These are phyloP conservation scores for Anthopleura sola DNA, from an alignment of 64 coral and sea anemone species.

Conservation along the genomic window DNA sequence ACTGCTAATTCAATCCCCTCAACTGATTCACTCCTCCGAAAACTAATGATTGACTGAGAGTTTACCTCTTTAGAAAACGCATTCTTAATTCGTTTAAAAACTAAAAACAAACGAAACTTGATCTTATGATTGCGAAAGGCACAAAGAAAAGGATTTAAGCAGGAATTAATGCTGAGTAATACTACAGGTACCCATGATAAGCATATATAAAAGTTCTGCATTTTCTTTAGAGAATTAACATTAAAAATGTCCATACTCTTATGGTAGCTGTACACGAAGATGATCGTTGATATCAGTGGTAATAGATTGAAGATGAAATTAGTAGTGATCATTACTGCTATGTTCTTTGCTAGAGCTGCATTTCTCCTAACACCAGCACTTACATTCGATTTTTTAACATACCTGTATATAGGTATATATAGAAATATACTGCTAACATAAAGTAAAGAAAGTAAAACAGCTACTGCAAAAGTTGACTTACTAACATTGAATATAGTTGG, in stretches of 20 bases:
- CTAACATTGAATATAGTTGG: background rate
- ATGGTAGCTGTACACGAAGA: slow-evolving; percentile 32
- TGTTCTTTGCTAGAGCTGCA: slow-evolving; percentile 43
- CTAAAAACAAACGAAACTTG: background rate
- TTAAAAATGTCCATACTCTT: background rate
- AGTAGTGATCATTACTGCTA: slow-evolving; percentile 34
- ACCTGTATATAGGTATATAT: slow-evolving; percentile 37
- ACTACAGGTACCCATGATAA: slow-evolving; percentile 51
- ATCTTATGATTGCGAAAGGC: slow-evolving; percentile 56
- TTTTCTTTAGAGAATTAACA: slow-evolving; percentile 10
- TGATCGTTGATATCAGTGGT: slow-evolving; percentile 30
- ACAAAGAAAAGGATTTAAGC: slow-evolving; percentile 58
- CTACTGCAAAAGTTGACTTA: background rate
- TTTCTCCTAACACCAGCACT: slow-evolving; percentile 51
- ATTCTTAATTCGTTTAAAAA: background rate
- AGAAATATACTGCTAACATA: slow-evolving; percentile 37
- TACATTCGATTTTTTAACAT: slow-evolving; percentile 14
- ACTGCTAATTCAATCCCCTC: background rate
- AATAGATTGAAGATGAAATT: slow-evolving; percentile 46
- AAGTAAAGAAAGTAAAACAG: slow-evolving; percentile 23
- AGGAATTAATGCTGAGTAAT: slow-evolving; percentile 48
- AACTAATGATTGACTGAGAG: background rate
- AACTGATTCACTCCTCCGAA: background rate
- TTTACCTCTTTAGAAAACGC: background rate
- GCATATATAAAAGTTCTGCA: slow-evolving; percentile 39